phyloP scores from a whole-genome alignment of 1,140 invertebrate genomes.

The Ips typographus region DNA sequence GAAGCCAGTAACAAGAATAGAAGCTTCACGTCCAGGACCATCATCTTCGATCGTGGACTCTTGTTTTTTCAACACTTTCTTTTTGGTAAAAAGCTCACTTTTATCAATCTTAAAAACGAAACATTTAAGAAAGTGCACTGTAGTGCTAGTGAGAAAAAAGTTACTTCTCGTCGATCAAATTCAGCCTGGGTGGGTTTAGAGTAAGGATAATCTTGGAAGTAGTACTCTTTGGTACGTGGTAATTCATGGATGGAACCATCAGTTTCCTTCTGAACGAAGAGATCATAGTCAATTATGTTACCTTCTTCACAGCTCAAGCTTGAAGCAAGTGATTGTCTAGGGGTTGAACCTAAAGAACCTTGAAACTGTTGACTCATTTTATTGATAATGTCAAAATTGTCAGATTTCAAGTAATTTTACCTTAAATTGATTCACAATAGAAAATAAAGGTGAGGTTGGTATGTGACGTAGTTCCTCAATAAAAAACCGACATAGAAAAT shows the following conservation, averaged over 20 bases:
- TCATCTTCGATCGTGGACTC: neutral
- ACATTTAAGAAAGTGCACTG: neutral
- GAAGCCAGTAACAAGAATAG: constrained; percentile 41
- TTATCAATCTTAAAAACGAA: constrained; percentile 2
- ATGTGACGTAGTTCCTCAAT: no score
- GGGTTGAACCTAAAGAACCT: no score
- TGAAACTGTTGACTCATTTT: neutral
- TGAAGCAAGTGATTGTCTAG: no score
- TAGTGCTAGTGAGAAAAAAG: neutral
- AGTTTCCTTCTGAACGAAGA: neutral
- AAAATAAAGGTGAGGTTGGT: no score
- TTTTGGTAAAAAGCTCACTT: constrained; percentile 17
- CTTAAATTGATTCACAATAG: no score
- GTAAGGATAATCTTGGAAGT: constrained; percentile 17
- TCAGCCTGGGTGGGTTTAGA: constrained; percentile 14
- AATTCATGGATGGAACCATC: neutral
- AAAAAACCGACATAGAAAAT: neutral
- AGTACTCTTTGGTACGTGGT: constrained; percentile 10
- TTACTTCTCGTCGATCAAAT: constrained; percentile 16
- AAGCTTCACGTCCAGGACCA: constrained; percentile 7
- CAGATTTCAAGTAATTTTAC: no score
- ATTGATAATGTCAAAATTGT: neutral
- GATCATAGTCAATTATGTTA: constrained; percentile 4
- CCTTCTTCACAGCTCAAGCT: constrained; percentile 7
- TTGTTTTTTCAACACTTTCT: constrained; percentile 8